Conservation (phyloP, 2,797 vertebrate species). For the Acrossocheilus fasciatus region DNA sequence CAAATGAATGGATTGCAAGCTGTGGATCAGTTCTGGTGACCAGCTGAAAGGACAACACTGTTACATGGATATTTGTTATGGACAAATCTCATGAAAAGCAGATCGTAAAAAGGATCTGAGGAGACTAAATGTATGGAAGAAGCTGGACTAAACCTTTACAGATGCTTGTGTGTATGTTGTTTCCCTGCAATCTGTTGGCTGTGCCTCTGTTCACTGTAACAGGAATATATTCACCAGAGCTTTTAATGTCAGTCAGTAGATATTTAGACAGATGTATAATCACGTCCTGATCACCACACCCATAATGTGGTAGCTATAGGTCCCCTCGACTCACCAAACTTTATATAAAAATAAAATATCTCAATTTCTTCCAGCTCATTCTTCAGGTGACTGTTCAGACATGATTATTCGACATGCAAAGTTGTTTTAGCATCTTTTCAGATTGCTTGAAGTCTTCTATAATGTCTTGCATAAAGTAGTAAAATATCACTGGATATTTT, state of each 20-base stretch:
- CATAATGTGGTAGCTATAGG: constrained; percentile 18
- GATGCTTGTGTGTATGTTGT: neutral
- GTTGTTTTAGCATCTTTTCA: neutral
- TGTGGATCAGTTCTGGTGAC: constrained; percentile 3
- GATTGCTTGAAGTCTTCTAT: neutral
- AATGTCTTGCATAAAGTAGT: constrained; percentile 17
- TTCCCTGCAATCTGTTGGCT: constrained; percentile 28
- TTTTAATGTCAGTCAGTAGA: constrained; percentile 43
- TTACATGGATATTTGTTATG: constrained; percentile 20
- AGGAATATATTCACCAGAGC: constrained; percentile 31
- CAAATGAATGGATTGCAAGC: constrained; percentile 41
- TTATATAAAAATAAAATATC: neutral
- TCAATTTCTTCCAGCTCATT: neutral
- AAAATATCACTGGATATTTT: constrained; percentile 36
- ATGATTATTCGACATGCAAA: constrained; percentile 6
- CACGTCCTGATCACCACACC: constrained; percentile 46
- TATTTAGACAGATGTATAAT: constrained; percentile 47
- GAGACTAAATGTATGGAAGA: constrained; percentile 1
- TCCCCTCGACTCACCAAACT: constrained; percentile 17
- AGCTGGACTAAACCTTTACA: constrained; percentile 3
- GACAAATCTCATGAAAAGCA: neutral
- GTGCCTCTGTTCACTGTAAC: constrained; percentile 36
- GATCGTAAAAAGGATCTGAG: neutral
- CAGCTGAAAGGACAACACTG: constrained; percentile 13
- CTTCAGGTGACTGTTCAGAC: neutral